These are phyloP conservation scores for Philaethria dido DNA, from an alignment of 2,888 invertebrate species.

Conservation along the genomic window DNA sequence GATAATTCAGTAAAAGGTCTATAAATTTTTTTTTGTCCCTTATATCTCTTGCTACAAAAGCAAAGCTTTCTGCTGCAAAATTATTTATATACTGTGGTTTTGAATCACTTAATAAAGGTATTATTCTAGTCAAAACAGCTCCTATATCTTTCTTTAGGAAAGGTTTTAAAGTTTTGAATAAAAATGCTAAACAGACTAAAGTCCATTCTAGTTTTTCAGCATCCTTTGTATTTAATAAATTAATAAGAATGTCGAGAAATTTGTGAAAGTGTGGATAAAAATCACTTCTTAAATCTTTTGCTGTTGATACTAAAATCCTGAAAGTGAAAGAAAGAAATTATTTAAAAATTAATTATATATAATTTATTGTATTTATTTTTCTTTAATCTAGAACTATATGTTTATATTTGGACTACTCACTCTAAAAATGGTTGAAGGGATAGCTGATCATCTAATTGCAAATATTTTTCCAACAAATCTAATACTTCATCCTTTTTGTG, in stretches of 20 bases:
- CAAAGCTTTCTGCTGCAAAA: conserved; percentile 98
- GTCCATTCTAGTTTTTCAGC: conserved; percentile 94
- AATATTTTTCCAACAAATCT: conserved; percentile 87
- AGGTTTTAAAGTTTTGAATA: conserved; percentile 95
- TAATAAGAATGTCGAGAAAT: conserved; percentile 89
- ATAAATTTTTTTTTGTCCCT: conserved; percentile 91
- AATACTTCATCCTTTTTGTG: conserved; percentile 91
- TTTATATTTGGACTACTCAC: conserved; percentile 81
- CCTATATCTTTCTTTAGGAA: conserved; percentile 91
- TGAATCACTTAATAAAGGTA: conserved; percentile 90
- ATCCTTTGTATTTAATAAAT: conserved; percentile 89
- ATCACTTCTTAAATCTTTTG: conserved; percentile 94
- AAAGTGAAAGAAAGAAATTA: conserved; percentile 48
- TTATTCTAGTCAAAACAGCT: conserved; percentile 87
- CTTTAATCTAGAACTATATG: not conserved
- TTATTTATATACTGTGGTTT: conserved; percentile 93
- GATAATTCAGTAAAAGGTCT: conserved; percentile 86
- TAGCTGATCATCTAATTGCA: conserved; percentile 88
- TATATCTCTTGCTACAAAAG: conserved; percentile 95
- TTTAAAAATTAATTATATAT: too few species aligned
- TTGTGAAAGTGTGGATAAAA: conserved; percentile 93
- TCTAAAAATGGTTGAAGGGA: conserved; percentile 93
- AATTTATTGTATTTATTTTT: too few species aligned
- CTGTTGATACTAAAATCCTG: conserved; percentile 92
- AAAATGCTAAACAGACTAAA: conserved; percentile 92